phyloP scores from a whole-genome alignment of 2,797 vertebrate genomes.

The Sebastes cheni region DNA sequence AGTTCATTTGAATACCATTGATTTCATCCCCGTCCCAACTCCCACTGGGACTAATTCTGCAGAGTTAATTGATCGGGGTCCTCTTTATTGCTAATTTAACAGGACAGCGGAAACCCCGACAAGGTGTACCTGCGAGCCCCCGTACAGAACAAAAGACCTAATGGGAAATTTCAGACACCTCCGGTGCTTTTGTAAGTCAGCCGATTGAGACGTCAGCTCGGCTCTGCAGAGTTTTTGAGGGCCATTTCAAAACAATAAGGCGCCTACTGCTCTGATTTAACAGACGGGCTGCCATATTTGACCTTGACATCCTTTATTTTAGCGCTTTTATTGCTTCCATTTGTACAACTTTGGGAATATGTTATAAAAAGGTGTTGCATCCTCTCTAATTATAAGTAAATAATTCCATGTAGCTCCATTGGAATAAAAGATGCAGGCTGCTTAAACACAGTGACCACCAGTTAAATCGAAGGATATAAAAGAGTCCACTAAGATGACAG shows the following conservation, averaged over 20 bases:
- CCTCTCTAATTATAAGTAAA: constrained; percentile 5
- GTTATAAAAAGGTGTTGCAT: neutral
- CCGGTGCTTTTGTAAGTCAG: constrained; percentile 32
- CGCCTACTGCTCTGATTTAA: neutral
- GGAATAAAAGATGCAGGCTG: constrained; percentile 10
- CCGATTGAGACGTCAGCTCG: constrained; percentile 54
- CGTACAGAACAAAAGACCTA: constrained; percentile 45
- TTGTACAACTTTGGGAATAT: neutral
- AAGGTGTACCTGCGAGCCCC: constrained; percentile 40
- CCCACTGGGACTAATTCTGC: constrained; percentile 68
- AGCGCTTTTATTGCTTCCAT: neutral
- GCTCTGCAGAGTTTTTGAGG: constrained; percentile 16
- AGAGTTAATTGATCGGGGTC: constrained; percentile 71
- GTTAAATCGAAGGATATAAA: constrained; percentile 39
- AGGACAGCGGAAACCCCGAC: constrained; percentile 46
- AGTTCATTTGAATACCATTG: constrained; percentile 75
- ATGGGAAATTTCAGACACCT: constrained; percentile 34
- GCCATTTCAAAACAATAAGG: constrained; percentile 19
- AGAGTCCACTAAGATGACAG: constrained; percentile 48
- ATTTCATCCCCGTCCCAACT: constrained; percentile 59
- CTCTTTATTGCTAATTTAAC: constrained; percentile 60
- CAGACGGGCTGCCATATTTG: neutral
- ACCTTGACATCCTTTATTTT: constrained; percentile 36
- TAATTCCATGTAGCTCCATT: neutral
- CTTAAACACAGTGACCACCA: neutral